These are phyloP conservation scores for Nibea albiflora DNA, from an alignment of 2,113 vertebrate species.

Conservation along the genomic window DNA sequence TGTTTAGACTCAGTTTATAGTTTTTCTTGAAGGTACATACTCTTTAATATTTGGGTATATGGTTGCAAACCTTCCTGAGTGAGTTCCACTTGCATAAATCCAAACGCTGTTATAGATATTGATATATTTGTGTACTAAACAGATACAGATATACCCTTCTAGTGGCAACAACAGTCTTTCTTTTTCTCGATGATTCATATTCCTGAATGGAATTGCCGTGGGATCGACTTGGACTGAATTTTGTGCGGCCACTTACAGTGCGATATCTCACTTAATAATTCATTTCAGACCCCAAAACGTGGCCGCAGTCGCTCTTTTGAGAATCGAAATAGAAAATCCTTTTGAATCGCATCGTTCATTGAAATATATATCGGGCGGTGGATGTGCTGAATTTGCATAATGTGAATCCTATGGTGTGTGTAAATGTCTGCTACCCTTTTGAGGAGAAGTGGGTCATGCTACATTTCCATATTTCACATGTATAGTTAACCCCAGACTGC, in stretches of 20 bases:
- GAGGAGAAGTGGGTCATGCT: constrained; percentile 72
- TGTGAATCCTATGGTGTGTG: constrained; percentile 58
- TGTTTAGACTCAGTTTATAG: too few species aligned
- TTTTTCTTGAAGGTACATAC: too few species aligned
- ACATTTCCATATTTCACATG: constrained; percentile 75
- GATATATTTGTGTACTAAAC: not conserved
- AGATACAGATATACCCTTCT: not conserved
- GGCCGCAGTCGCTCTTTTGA: constrained; percentile 20
- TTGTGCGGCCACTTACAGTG: not conserved
- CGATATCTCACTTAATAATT: constrained; percentile 46
- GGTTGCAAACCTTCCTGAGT: not conserved
- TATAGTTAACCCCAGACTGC: constrained; percentile 64
- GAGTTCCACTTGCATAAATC: not conserved
- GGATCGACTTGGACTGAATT: constrained; percentile 4
- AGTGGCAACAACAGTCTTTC: not conserved
- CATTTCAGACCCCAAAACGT: constrained; percentile 40
- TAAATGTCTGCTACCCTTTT: constrained; percentile 52
- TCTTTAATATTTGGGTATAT: too few species aligned
- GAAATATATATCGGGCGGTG: constrained; percentile 44
- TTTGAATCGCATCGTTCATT: constrained; percentile 39
- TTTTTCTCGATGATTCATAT: constrained; percentile 36
- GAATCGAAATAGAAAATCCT: constrained; percentile 34
- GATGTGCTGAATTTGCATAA: constrained; percentile 69
- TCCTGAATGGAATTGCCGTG: constrained; percentile 31
- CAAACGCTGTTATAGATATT: not conserved